Base-by-base conservation (phyloP, 2,113 vertebrate species). In the Proterorhinus semilunaris region DNA sequence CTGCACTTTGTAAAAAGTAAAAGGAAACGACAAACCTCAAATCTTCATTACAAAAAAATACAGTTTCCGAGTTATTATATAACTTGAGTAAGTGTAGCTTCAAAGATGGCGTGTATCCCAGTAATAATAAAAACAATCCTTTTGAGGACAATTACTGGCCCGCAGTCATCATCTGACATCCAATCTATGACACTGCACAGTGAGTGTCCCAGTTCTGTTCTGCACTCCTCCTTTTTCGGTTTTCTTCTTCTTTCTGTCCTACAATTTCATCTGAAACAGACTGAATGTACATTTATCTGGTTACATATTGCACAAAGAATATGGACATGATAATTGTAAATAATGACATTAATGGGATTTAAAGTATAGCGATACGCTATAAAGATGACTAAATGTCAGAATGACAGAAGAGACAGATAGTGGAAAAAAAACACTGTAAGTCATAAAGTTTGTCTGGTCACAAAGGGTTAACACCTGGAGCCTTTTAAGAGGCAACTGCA, bases 111-210 rank as follows among this genome's bases (percentile, higher is more conserved):
- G 13, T 48, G 47, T 5, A 48, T 69, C 66, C 65, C 21, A 62
- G 57, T 11, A 69, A 58, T 66, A 66, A 70, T 36, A 72, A 71
- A 71, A 76, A 75, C 55, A 53, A 68, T 51, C n/a, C 53, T 66
- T 71, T 61, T 73, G 54, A 71, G 69, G 66, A 16, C 55, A 62
- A 58, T 77, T 76, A 72, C 47, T 68, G 61, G 80, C 71, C 71
- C 53, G 58, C 17, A 71, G 68, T 69, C 68, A 69, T 65, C 66
- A 71, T 45, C 71, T 76, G 74, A 80, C 59, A 75, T 75, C 72
- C 71, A 76, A 67, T 79, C 71, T 75, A 62, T 68, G 77, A 79
- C 59, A 57, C 47, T 59, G 70, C 74, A 77, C 66, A 68, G 50
- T 53, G 45, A 77, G 43, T 67, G 71, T 74, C 71, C 76, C 45